Base-by-base conservation (phyloP, 1,140 invertebrate species). In the Heliconius hewitsoni region DNA sequence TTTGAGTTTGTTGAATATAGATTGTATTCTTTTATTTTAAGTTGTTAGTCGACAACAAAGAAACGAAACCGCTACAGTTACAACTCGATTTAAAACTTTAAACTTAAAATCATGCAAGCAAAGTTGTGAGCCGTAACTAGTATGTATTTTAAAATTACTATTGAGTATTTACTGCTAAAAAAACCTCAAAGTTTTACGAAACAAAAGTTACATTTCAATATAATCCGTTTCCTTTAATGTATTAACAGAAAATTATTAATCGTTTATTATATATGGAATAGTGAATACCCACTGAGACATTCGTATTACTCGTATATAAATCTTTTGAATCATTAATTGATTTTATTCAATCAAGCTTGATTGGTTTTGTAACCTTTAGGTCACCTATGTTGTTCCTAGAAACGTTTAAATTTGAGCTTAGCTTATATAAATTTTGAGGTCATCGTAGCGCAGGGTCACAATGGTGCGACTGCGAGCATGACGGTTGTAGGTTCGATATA, bases 211-310 rank as follows among this genome's bases (percentile, higher is more conserved):
- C 27, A 66, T 66, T 16, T 66, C 23, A 60, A 27, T 60, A 60
- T 9, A 11, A 23, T 52, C 5, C 8, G 55, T 23, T 66, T 66
- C 60, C 3, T 66, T 66, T 66, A 27, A 66, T 66, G n/a, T 57
- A 57, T 8, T 57, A 30, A 27, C 60, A 66, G 60, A 30, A 66
- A 66, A 66, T 66, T 30, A 66, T 66, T 66, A 66, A 66, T 66
- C 23, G 60, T 66, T 66, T 66, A 66, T 66, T 27, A 66, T 16
- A 57, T 9, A 66, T 27, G 30, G 23, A 66, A 66, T 66, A 66
- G 60, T 66, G 60, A 66, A 30, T 66, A 66, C 60, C 60, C 60
- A 66, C 60, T 27, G 60, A 66, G 60, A 66, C 60, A 66, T 66
- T 66, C 13, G 60, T 30, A 57, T 30, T 16, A 30, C n/a, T 23